Conservation (phyloP, 2,113 vertebrate species). For the Spea bombifrons region DNA sequence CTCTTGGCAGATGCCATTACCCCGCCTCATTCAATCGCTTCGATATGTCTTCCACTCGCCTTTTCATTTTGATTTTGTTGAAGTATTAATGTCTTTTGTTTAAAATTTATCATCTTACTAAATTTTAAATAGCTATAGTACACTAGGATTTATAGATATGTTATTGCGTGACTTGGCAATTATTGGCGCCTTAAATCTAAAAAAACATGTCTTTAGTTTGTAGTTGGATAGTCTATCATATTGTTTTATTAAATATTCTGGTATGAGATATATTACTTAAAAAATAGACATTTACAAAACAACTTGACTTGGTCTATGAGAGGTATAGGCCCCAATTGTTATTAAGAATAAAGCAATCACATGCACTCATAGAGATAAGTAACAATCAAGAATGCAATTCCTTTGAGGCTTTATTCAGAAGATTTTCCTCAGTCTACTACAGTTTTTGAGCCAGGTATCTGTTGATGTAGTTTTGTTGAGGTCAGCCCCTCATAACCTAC, state of each 20-base stretch:
- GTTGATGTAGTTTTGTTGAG: too few relatives aligned
- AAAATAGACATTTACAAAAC: too few relatives aligned
- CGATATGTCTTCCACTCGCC: conserved; percentile 31
- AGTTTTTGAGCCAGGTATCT: too few relatives aligned
- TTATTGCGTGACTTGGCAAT: conserved; percentile 34
- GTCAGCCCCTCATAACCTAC: too few relatives aligned
- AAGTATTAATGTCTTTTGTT: conserved; percentile 42
- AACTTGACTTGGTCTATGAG: too few relatives aligned
- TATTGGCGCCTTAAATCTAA: conserved; percentile 39
- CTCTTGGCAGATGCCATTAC: conserved; percentile 84
- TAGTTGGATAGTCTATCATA: conserved; percentile 17
- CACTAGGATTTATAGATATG: conserved; percentile 41
- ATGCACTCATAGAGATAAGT: too few relatives aligned
- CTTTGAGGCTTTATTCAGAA: too few relatives aligned
- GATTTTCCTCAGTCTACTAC: too few relatives aligned
- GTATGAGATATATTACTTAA: conserved; percentile 7
- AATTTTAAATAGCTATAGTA: conserved; percentile 31
- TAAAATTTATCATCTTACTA: conserved; percentile 31
- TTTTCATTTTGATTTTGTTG: conserved; percentile 39
- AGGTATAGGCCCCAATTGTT: too few relatives aligned
- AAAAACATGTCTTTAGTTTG: conserved; percentile 15
- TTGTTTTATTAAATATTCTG: conserved; percentile 21
- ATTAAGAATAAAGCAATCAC: too few relatives aligned
- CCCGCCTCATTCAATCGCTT: conserved; percentile 74
- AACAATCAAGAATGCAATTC: too few relatives aligned